Base-by-base conservation (phyloP, 2,888 invertebrate species). In the Belgica antarctica region DNA sequence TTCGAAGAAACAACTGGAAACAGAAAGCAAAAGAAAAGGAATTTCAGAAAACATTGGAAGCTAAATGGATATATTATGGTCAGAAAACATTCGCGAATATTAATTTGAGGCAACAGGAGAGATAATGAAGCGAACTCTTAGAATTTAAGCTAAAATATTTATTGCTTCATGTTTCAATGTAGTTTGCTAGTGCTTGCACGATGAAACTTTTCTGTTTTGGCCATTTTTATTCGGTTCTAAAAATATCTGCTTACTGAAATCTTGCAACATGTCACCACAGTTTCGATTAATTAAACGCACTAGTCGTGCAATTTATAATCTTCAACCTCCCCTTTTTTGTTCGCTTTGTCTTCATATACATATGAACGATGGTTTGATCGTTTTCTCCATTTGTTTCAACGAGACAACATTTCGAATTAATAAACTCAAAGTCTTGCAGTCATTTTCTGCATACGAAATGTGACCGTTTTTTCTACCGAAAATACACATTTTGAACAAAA, bases 241-340 rank as follows among this genome's bases (percentile, higher is more conserved):
- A 65, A 68, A 68, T 68, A 68, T 68, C 68, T 22, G 34, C 28
- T 25, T 28, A 68, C 24, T 57, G 52, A 34, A 68, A 68, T 68
- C 68, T 68, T 22, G 27, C 52, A 17, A 52, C 17, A 22, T 7
- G 57, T 68, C 68, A 57, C 68, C 68, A 68, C 52, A 68, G 57
- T 68, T 52, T 68, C 68, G 68, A 68, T 68, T 68, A 68, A 68
- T 68, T 68, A 68, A 68, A 68, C 68, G 68, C 68, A 68, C 68
- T 68, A 68, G 68, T 68, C 68, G 68, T 68, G 68, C 68, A 68
- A 68, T 68, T 68, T 68, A 68, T 68, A 68, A 68, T 68, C 68
- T 68, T 68, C 57, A 68, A 47, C 28, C 27, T n/a, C n/a, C n/a
- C n/a, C n/a, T n/a, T n/a, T 59, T 59, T 59, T 17, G 52, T 52